Evolutionary conservation across 2,888 invertebrate genomes (phyloP), one percentile per base, ranked within the genome.

Genomic region (Gymnocheta viridis): DNA sequence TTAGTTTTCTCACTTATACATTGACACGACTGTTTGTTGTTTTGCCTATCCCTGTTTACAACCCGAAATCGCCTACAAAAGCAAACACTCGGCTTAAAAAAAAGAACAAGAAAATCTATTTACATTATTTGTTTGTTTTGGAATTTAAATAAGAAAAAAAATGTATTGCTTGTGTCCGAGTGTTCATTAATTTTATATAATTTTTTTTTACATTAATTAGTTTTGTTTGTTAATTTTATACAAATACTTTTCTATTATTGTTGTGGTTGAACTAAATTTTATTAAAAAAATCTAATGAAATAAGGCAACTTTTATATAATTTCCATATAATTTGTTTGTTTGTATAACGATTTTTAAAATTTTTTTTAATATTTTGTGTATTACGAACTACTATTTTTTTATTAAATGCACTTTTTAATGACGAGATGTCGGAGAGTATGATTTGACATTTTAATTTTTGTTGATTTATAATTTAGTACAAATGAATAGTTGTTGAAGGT

Each of bases 331-430:
- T 82, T 82, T 70, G 54, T 72, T 41, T 77, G 69, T 73, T 70
- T 49, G 54, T 81, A 64, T 78, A 82, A 77, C 67, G 58, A 74
- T 82, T 74, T 82, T 78, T 81, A 82, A 66, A 54, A 32, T 41
- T 22, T 5, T 38, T 35, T 41, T 62, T 9, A 32, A 22, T 74
- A 6, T 67, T 82, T 22, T 66, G 14, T n/a, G 56, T 44, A 58
- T 77, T 67, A 77, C 47, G 22, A 69, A 69, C 67, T 77, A 77
- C 51, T 56, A 51, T 69, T 84, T 69, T 82, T 82, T 41, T 66
- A 62, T 86, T 85, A 85, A 85, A 85, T 85, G 84, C 82, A 85
- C 82, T 81, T 81, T 41, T 85, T 76, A 78, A 86, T 81, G 74
- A 77, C 74, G 60, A n/a, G n/a, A 60, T 80, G 72, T 83, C 83